Percentiles rank a stretch among this genome's conserved stretches.
phyloP scores from a whole-genome alignment of 2,113 vertebrate species.

The Origma solitaria region DNA sequence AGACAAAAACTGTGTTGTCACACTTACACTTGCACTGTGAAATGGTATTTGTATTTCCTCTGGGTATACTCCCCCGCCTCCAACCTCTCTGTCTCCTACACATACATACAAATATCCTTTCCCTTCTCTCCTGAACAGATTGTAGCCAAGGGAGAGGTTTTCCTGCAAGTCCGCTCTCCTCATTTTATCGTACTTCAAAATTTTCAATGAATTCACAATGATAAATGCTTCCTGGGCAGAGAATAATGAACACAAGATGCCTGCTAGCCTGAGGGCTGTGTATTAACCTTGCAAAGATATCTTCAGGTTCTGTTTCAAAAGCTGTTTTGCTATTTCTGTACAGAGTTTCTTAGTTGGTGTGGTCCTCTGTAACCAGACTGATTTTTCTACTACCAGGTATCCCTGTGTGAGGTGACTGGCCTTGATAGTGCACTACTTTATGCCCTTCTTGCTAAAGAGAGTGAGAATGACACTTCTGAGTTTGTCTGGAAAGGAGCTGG shows the following conservation, averaged over 20 bases:
- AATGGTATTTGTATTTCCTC: constrained; percentile 25
- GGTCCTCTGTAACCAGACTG: background rate
- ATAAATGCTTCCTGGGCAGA: constrained; percentile 20
- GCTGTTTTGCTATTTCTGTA: background rate
- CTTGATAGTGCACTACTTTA: background rate
- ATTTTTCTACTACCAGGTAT: background rate
- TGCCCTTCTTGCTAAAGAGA: background rate
- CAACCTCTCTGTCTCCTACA: background rate
- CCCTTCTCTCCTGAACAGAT: constrained; percentile 18
- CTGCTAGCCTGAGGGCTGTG: background rate
- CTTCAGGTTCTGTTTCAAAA: background rate
- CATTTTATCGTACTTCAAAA: background rate
- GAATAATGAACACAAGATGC: background rate
- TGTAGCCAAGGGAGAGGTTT: constrained; percentile 15
- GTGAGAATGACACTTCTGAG: background rate
- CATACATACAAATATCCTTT: background rate
- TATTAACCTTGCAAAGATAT: background rate
- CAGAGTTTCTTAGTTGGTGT: background rate
- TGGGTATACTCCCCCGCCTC: background rate
- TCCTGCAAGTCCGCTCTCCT: background rate
- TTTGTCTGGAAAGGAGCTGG: background rate
- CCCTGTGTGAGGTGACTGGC: background rate
- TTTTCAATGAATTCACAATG: constrained; percentile 23
- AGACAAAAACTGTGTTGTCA: background rate
- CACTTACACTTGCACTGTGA: background rate